phyloP scores from a whole-genome alignment of 1,140 invertebrate genomes.

The Acromyrmex charruanus region DNA sequence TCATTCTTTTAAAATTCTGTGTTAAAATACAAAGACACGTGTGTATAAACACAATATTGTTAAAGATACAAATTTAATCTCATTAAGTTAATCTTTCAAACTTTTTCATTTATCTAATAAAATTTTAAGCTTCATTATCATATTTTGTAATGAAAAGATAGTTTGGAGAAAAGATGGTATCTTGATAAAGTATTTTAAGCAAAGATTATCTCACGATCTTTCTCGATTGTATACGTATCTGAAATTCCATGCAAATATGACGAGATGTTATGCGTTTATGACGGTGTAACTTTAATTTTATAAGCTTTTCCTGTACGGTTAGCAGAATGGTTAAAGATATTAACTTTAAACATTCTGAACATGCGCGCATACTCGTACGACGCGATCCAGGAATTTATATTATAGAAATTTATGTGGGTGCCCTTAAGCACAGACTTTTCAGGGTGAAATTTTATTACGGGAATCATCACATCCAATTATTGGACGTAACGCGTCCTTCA shows the following conservation, averaged over 20 bases:
- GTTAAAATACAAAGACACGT: neutral
- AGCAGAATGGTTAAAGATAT: slow-evolving; percentile 20
- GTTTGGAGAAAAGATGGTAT: neutral
- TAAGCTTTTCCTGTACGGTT: slow-evolving; percentile 19
- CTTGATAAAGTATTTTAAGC: neutral
- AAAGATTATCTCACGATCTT: neutral
- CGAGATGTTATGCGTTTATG: slow-evolving; percentile 8
- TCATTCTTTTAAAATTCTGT: neutral
- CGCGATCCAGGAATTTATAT: slow-evolving; percentile 50
- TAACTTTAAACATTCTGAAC: slow-evolving; percentile 51
- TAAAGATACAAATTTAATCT: slow-evolving; percentile 11
- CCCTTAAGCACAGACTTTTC: slow-evolving; percentile 43
- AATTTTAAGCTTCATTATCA: slow-evolving; percentile 15
- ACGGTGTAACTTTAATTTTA: slow-evolving; percentile 37
- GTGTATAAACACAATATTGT: neutral
- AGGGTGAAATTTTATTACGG: slow-evolving; percentile 52
- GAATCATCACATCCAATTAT: slow-evolving; percentile 51
- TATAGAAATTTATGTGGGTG: slow-evolving; percentile 55
- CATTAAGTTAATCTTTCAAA: neutral
- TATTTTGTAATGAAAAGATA: neutral
- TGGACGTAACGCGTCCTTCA: slow-evolving; percentile 12
- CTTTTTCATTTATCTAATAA: neutral
- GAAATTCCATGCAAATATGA: slow-evolving; percentile 25
- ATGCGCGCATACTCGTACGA: slow-evolving; percentile 8
- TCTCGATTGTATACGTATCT: neutral